Evolutionary conservation across 2,888 invertebrate genomes (phyloP).

Genomic region (Euproctis similis): DNA sequence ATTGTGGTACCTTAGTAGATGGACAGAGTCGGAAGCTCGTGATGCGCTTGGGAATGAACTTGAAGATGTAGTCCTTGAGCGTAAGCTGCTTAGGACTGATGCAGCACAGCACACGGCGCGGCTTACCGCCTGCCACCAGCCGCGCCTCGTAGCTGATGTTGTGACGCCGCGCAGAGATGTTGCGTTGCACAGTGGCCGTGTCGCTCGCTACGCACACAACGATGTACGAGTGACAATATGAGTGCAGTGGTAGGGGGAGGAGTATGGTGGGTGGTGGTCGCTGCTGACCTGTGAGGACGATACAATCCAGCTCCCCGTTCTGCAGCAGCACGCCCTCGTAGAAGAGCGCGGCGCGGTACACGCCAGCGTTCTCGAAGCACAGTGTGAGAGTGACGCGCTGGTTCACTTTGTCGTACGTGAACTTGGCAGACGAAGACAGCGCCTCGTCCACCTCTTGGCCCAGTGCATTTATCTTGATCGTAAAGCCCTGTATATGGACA

Average conservation of each 20-base stretch:
- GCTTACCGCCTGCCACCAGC: constrained; percentile 73
- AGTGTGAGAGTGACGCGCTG: constrained; percentile 86
- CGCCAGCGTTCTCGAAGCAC: constrained; percentile 86
- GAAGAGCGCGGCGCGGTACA: constrained; percentile 86
- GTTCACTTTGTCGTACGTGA: constrained; percentile 86
- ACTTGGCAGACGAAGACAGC: constrained; percentile 72
- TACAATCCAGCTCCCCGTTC: constrained; percentile 94
- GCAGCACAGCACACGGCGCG: constrained; percentile 91
- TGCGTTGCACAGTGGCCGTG: constrained; percentile 89
- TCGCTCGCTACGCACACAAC: constrained; percentile 75
- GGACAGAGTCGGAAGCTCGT: constrained; percentile 95
- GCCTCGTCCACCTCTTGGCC: constrained; percentile 75
- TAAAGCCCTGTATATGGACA: constrained; percentile 76
- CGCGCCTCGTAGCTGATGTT: constrained; percentile 91
- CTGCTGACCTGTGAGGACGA: constrained; percentile 89
- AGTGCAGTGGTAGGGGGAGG: too few species aligned
- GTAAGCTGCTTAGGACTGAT: constrained; percentile 93
- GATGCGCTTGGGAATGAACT: constrained; percentile 93
- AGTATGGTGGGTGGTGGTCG: too few species aligned
- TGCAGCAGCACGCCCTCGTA: constrained; percentile 85
- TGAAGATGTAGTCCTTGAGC: constrained; percentile 93
- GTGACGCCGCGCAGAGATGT: constrained; percentile 88
- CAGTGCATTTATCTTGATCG: constrained; percentile 76
- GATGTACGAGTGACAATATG: too few species aligned
- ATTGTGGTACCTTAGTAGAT: constrained; percentile 85